Evolutionary conservation across 2,888 invertebrate species (phyloP), one percentile per base, ranked within the genome.

Genomic region (Caenorhabditis sp.): DNA sequence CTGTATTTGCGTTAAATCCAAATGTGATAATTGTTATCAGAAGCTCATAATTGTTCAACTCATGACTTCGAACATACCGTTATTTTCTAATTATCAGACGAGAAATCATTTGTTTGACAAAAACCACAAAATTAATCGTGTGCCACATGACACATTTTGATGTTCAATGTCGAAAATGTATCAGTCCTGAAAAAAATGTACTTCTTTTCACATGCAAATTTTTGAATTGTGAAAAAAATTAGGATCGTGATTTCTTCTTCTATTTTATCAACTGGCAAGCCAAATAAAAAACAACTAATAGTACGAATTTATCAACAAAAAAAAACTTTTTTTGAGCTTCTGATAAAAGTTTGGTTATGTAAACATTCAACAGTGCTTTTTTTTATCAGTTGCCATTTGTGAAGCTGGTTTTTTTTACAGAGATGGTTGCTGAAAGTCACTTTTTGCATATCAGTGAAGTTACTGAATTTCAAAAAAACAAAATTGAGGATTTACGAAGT

Each of bases 401-500:
- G 24, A 4, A 59, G 17, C 53, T 59, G 10, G 1, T 19, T 49
- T 55, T n/a, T n/a, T 27, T 67, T 72, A 51, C 54, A 67, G 67
- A 8, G 24, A 77, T 77, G 77, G 76, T 62, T 8, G 62, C 65
- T 14, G 77, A 74, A 37, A 70, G 75, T 55, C 78, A 78, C 58
- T 78, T 78, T 65, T 69, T 71, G 1, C 66, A 70, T 50, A 43
- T 63, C 3, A 43, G 36, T 19, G 72, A 81, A 53, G 63, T 81
- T 0, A 77, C 74, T 14, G 27, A 17, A 4, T 54, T 62, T 36
- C 80, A 80, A n/a, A 69, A 66, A 23, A 66, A 69, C n/a, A 80
- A 78, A 26, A 78, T 80, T 43, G 69, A 64, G 1, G 80, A 80
- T 58, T 58, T 80, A 26, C 36, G 80, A 55, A 43, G 58, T n/a